phyloP scores from a whole-genome alignment of 2,113 vertebrate genomes.

The Anser brachyrhynchus region DNA sequence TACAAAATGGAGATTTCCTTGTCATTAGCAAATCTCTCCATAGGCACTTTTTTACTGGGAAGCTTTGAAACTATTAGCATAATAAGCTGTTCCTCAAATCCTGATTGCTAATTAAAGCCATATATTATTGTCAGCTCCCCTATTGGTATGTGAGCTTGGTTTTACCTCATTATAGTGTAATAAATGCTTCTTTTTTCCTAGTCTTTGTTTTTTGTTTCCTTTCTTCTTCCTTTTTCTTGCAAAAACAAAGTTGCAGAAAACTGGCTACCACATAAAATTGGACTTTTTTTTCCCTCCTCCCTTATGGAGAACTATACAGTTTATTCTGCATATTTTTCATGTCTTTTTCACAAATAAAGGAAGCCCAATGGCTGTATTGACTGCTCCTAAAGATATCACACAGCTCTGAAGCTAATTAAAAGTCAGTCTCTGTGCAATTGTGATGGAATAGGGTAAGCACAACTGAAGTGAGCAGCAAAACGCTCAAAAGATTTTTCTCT shows the following conservation, averaged over 20 bases:
- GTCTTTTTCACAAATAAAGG: background rate
- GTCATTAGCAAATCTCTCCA: constrained; percentile 57
- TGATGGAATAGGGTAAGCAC: background rate
- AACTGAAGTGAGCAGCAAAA: background rate
- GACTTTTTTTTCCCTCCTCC: background rate
- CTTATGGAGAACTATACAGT: background rate
- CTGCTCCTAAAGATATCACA: background rate
- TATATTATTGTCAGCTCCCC: constrained; percentile 65
- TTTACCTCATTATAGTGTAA: constrained; percentile 65
- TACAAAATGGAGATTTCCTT: constrained; percentile 56
- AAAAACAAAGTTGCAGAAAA: constrained; percentile 11
- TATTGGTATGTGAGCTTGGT: constrained; percentile 28
- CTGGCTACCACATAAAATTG: background rate
- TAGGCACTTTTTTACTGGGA: constrained; percentile 42
- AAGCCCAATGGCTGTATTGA: background rate
- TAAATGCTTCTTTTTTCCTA: constrained; percentile 1
- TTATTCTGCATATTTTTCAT: constrained; percentile 14
- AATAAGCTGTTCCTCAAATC: constrained; percentile 66
- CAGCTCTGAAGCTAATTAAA: constrained; percentile 39
- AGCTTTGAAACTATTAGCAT: constrained; percentile 59
- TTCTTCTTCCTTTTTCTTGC: background rate
- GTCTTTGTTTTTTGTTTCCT: background rate
- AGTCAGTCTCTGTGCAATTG: background rate
- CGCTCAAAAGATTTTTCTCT: background rate
- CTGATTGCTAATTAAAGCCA: constrained; percentile 71